Percentiles rank a stretch among this genome's conserved stretches.
Conservation (phyloP, 2,797 vertebrate genomes). For the Crossoptilon crossoptilon region DNA sequence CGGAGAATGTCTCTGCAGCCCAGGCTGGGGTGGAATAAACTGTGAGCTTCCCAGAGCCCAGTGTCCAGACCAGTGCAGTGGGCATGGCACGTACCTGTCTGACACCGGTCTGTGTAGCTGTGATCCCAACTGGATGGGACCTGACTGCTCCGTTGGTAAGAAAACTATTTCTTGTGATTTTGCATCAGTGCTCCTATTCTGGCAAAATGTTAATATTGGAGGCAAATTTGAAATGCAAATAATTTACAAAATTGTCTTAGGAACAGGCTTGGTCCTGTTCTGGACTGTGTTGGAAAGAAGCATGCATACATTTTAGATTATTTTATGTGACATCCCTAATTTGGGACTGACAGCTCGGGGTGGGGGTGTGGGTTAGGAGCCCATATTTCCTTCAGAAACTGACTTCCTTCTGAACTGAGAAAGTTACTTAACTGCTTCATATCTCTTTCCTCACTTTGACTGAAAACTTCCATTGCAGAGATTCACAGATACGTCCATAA, state of each 20-base stretch:
- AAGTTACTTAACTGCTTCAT: neutral
- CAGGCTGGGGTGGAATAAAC: constrained; percentile 95
- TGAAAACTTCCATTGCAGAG: neutral
- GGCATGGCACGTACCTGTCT: constrained; percentile 95
- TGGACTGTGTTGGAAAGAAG: neutral
- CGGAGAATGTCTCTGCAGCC: constrained; percentile 97
- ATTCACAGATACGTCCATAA: neutral
- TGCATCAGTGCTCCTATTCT: fast-evolving
- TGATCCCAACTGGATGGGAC: constrained; percentile 98
- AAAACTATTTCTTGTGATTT: neutral
- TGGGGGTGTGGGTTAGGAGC: neutral
- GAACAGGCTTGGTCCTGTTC: fast-evolving
- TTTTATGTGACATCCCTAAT: neutral
- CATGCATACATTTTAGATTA: fast-evolving
- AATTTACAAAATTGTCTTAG: neutral
- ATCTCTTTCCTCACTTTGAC: neutral
- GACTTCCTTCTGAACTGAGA: neutral
- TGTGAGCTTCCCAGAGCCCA: constrained; percentile 95
- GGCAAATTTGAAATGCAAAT: neutral
- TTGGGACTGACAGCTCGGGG: neutral
- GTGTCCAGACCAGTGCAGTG: constrained; percentile 98
- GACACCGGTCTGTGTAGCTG: constrained; percentile 97
- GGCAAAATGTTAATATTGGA: fast-evolving
- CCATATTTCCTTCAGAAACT: neutral
- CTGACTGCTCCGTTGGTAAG: constrained; percentile 97